phyloP scores from a whole-genome alignment of 2,888 invertebrate species.

The Chirona hameri region DNA sequence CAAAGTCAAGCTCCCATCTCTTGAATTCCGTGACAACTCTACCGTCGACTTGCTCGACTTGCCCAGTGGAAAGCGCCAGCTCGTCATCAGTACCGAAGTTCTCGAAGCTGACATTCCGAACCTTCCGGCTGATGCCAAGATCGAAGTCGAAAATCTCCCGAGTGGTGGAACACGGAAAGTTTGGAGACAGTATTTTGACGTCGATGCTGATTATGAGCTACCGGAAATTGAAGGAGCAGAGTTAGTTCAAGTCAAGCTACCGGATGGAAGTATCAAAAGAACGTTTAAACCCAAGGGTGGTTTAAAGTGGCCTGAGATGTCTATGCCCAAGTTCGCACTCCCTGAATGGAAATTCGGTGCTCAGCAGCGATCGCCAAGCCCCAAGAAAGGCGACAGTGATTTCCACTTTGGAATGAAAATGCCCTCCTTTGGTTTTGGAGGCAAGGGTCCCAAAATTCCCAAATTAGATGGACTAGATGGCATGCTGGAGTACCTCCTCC shows the following conservation, averaged over 20 bases:
- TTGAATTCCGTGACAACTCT: background rate
- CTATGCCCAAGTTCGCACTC: background rate
- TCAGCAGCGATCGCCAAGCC: background rate
- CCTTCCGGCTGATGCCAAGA: background rate
- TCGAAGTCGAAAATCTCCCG: background rate
- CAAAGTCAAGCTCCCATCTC: background rate
- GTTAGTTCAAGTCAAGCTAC: constrained; percentile 28
- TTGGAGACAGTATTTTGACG: constrained; percentile 26
- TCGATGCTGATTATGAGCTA: constrained; percentile 32
- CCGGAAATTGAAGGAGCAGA: constrained; percentile 33
- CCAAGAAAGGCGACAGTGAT: background rate
- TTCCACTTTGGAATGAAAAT: background rate
- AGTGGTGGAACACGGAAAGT: background rate
- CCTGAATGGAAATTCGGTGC: background rate
- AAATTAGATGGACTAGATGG: background rate
- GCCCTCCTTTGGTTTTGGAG: background rate
- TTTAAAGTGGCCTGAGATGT: background rate
- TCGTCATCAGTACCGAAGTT: background rate
- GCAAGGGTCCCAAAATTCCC: background rate
- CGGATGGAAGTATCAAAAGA: constrained; percentile 2
- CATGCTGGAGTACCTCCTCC: background rate
- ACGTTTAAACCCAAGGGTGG: constrained; percentile 4
- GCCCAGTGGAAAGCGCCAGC: background rate
- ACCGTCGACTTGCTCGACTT: background rate
- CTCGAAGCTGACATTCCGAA: background rate